Conservation (phyloP, 2,888 invertebrate genomes). For the Stictocephala bisonia region DNA sequence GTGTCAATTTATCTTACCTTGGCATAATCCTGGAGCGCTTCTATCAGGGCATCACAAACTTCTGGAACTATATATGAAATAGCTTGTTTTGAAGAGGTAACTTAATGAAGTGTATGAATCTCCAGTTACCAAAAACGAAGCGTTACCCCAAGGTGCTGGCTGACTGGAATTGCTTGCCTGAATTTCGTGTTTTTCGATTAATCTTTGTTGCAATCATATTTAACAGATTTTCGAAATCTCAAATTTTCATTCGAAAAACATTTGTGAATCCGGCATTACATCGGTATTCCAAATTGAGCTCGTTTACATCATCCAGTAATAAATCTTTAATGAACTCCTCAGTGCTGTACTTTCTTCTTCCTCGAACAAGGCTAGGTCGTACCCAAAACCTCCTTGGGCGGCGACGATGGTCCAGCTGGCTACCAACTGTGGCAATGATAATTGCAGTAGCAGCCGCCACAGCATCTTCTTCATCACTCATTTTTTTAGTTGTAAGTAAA, state of each 20-base stretch:
- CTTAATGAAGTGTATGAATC: too few relatives aligned
- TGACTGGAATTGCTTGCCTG: too few relatives aligned
- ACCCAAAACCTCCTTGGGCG: slow-evolving; percentile 39
- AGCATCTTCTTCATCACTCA: slow-evolving; percentile 13
- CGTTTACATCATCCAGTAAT: slow-evolving; percentile 40
- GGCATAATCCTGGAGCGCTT: too few relatives aligned
- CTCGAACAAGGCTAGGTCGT: slow-evolving; percentile 22
- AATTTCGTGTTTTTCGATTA: not conserved
- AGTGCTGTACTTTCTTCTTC: slow-evolving; percentile 35
- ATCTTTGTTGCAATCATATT: slow-evolving; percentile 35
- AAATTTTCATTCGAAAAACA: slow-evolving; percentile 47
- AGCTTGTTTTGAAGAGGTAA: too few relatives aligned
- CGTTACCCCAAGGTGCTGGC: too few relatives aligned
- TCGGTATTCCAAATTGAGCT: slow-evolving; percentile 40
- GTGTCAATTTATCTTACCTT: not conserved
- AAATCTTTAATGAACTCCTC: slow-evolving; percentile 38
- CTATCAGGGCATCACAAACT: too few relatives aligned
- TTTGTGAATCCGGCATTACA: slow-evolving; percentile 42
- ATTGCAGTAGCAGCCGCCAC: slow-evolving; percentile 11
- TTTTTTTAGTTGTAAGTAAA: not conserved
- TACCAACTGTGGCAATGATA: not conserved
- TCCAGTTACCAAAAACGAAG: too few relatives aligned
- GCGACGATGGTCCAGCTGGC: not conserved
- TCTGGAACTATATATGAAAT: too few relatives aligned
- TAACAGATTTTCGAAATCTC: slow-evolving; percentile 48